A percentile compares a stretch with the other conserved stretches of the same genome.
These are phyloP conservation scores for Drosophila setosimentum DNA, from an alignment of 2,888 invertebrate genomes.

Conservation along the genomic window DNA sequence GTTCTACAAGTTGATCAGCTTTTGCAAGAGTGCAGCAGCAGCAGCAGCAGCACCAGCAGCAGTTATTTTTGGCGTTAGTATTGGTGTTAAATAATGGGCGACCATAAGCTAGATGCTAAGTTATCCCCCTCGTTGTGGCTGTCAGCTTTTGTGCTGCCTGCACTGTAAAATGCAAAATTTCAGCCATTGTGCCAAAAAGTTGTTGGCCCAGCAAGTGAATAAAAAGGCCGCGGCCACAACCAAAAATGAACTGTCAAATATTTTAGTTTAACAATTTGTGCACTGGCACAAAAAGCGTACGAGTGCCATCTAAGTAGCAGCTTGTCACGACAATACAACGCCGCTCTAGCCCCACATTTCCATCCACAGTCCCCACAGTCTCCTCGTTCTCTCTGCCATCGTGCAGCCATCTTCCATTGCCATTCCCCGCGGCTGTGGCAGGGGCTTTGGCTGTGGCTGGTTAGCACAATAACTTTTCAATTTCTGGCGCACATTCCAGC, in stretches of 20 bases:
- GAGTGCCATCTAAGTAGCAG: slow-evolving; percentile 54
- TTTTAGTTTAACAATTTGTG: slow-evolving; percentile 75
- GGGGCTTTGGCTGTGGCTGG: slow-evolving; percentile 38
- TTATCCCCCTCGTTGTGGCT: slow-evolving; percentile 7
- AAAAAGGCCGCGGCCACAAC: slow-evolving; percentile 61
- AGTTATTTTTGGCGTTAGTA: not conserved
- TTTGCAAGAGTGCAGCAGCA: slow-evolving; percentile 7
- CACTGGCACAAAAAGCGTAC: slow-evolving; percentile 56
- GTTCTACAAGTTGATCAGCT: slow-evolving; percentile 20
- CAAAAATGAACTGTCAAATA: slow-evolving; percentile 79
- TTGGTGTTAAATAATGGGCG: not conserved
- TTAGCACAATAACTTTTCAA: slow-evolving; percentile 78
- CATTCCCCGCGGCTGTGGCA: slow-evolving; percentile 21
- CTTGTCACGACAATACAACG: slow-evolving; percentile 70
- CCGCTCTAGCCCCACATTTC: not conserved
- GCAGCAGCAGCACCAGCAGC: too few relatives aligned
- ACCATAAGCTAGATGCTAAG: slow-evolving; percentile 38
- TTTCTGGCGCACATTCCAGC: slow-evolving; percentile 80
- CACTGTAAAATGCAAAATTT: slow-evolving; percentile 16
- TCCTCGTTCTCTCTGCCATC: not conserved
- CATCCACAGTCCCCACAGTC: not conserved
- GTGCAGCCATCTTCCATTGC: not conserved
- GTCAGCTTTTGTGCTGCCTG: slow-evolving; percentile 6
- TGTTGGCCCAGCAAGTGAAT: slow-evolving; percentile 35
- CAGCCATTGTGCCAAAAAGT: slow-evolving; percentile 45